phyloP scores from a whole-genome alignment of 2,113 vertebrate genomes.

The Emydura subglobosa region DNA sequence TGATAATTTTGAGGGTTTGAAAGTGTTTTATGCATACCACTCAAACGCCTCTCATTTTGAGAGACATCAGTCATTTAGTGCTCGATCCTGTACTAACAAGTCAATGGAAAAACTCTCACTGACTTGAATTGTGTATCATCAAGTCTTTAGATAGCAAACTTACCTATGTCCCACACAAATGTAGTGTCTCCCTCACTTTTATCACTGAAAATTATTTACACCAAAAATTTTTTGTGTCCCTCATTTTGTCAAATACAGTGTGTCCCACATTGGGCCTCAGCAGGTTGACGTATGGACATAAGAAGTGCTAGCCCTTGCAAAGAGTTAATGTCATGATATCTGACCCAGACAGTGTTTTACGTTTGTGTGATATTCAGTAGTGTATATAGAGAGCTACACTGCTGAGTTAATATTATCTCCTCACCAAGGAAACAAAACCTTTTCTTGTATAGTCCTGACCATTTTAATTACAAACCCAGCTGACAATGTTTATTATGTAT shows the following conservation, averaged over 20 bases:
- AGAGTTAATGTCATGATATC: background rate
- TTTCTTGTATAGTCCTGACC: background rate
- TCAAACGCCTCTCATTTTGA: no score
- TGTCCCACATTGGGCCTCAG: background rate
- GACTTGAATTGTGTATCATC: no score
- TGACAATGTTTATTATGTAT: background rate
- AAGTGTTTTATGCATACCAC: no score
- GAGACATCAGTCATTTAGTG: no score
- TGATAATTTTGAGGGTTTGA: no score
- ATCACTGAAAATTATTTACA: no score
- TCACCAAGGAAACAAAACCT: background rate
- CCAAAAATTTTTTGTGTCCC: background rate
- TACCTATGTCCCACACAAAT: no score
- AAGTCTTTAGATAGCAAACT: no score
- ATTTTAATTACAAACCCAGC: background rate
- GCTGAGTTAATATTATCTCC: background rate
- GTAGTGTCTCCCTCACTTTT: no score
- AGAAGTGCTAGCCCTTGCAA: no score
- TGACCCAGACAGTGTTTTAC: background rate
- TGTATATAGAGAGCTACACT: background rate
- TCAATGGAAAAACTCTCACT: no score
- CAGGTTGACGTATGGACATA: background rate
- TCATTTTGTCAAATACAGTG: background rate
- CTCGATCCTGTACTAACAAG: no score
- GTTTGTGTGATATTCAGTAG: background rate